Base-by-base conservation (phyloP, 2,797 vertebrate genomes). In the Sus cebifrons region DNA sequence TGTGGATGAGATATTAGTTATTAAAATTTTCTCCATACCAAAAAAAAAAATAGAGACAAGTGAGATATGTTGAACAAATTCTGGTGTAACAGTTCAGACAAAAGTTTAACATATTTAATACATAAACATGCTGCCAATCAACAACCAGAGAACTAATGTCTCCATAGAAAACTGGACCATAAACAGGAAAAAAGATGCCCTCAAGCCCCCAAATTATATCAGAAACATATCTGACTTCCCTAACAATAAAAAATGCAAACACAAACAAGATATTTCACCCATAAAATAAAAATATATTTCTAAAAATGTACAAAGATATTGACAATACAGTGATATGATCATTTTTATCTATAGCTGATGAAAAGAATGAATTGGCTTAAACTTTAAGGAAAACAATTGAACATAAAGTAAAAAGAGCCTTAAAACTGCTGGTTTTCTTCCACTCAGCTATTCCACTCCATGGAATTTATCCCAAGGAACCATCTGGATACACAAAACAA, bases 1-100 rank as follows among this genome's bases (percentile, higher is more conserved):
- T 81, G 6, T 13, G 85, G 18, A 88, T 70, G 60, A 60, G 49
- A 62, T 27, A 65, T 3, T 60, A 6, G 17, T 32, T 89, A 56
- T 87, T 85, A 44, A 49, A 77, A 18, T 86, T 70, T 81, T 86
- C n/a, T 83, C 23, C 3, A 29, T 11, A n/a, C 6, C 10, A 12
- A 36, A 36, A 36, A 32, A 36, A 75, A 74, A 74, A 86, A 91
- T 67, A 92, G 9, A 95, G 27, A 16, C 12, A 88, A 88, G 11
- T 96, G 32, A 79, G 27, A 71, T 78, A 73, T 65, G n/a, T 79
- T 93, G 29, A 91, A 78, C 86, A 83, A 68, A 89, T 70, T 70
- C 17, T 96, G 13, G 49, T 78, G 0, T 36, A 60, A 60, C 15
- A 65, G 18, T 40, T 64, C 6, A 96, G 87, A 74, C 6, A 78